phyloP scores from a whole-genome alignment of 2,888 invertebrate genomes.

The Rugalucina vietnamica region DNA sequence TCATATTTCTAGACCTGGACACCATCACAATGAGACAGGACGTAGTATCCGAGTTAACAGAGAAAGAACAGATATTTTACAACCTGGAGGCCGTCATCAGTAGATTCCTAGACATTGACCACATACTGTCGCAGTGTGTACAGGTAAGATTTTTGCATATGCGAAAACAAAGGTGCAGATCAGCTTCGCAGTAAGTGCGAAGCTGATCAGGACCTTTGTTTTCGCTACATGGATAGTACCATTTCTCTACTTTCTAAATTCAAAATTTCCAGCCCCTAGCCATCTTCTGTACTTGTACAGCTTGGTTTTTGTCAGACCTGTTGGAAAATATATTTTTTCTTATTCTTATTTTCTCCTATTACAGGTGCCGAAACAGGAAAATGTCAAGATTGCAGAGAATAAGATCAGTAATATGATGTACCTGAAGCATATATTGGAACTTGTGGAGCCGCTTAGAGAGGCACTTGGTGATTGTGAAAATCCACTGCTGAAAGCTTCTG shows the following conservation, averaged over 20 bases:
- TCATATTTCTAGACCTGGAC: constrained; percentile 85
- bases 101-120: constrained; percentile 91
- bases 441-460: constrained; percentile 88
- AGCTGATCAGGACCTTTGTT: too few species aligned
- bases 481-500: constrained; percentile 86
- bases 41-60: constrained; percentile 91
- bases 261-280: too few species aligned
- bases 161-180: too few species aligned
- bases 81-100: constrained; percentile 86
- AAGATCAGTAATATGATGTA: constrained; percentile 91
- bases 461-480: constrained; percentile 86
- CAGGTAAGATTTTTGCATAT: too few species aligned
- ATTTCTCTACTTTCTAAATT: too few species aligned
- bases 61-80: constrained; percentile 88
- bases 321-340: not conserved
- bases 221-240: too few species aligned
- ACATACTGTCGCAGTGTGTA: constrained; percentile 87
- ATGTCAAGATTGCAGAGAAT: constrained; percentile 87
- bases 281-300: too few species aligned
- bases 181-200: too few species aligned
- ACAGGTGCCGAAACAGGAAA: constrained; percentile 83
- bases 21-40: constrained; percentile 89
- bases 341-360: too few species aligned
- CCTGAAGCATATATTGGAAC: constrained; percentile 91
- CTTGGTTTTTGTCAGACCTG: too few species aligned